These are phyloP conservation scores for Chionodraco myersi DNA, from an alignment of 2,113 vertebrate species.

Conservation along the genomic window DNA sequence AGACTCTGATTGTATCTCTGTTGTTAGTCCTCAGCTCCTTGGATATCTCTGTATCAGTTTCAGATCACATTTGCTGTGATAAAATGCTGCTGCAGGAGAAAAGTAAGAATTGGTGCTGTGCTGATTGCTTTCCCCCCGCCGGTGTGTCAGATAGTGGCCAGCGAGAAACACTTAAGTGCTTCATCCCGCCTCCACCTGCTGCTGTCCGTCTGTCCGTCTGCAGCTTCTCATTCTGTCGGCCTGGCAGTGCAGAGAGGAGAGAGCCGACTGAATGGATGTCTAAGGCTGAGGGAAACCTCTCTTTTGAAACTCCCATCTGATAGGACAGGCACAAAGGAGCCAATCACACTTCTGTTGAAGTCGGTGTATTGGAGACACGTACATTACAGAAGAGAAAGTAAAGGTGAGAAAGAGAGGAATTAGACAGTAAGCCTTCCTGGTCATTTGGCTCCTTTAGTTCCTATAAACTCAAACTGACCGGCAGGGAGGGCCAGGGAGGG, in stretches of 20 bases:
- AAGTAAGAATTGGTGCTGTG: constrained; percentile 59
- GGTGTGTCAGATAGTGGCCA: constrained; percentile 73
- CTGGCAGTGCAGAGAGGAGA: constrained; percentile 41
- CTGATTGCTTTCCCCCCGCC: constrained; percentile 69
- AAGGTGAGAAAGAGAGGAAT: constrained; percentile 46
- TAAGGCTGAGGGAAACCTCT: constrained; percentile 61
- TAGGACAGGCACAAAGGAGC: constrained; percentile 71
- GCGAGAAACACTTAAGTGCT: constrained; percentile 55
- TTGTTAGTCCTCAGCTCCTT: constrained; percentile 53
- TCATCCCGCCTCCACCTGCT: constrained; percentile 61
- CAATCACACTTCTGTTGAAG: constrained; percentile 72
- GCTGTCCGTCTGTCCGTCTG: constrained; percentile 45
- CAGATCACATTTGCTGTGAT: constrained; percentile 73
- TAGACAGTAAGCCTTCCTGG: constrained; percentile 20
- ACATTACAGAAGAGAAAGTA: constrained; percentile 53
- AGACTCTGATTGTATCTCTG: constrained; percentile 46
- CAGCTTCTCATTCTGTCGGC: constrained; percentile 55
- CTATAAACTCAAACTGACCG: constrained; percentile 46
- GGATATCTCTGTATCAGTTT: constrained; percentile 65
- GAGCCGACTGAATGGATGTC: constrained; percentile 47
- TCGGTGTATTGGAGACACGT: constrained; percentile 65
- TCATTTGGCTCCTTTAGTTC: constrained; percentile 1
- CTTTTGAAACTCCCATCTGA: constrained; percentile 74
- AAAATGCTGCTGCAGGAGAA: constrained; percentile 62
- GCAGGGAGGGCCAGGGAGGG: neutral